phyloP scores from a whole-genome alignment of 2,797 vertebrate species.

The Odontamblyopus rebecca region DNA sequence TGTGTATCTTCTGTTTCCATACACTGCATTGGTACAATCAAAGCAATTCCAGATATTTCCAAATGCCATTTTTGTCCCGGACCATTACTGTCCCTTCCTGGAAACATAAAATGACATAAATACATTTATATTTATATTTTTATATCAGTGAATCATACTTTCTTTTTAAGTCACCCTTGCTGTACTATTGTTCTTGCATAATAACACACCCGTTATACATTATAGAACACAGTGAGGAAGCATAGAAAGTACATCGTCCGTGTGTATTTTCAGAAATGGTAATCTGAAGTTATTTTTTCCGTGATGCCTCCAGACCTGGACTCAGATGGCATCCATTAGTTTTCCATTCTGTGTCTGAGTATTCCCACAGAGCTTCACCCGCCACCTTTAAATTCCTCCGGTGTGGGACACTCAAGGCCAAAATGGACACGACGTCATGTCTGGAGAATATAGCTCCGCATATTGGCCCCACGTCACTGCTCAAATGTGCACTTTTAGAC shows the following conservation, averaged over 20 bases:
- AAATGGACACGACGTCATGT: conserved; percentile 13
- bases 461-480: neutral
- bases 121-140: neutral
- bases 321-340: conserved; percentile 59
- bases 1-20: too few species aligned
- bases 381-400: conserved; percentile 39
- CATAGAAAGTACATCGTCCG: conserved; percentile 23
- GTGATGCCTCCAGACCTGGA: conserved; percentile 44
- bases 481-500: conserved; percentile 4
- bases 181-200: neutral
- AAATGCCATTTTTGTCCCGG: neutral
- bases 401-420: conserved; percentile 29
- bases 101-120: neutral
- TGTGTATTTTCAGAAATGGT: conserved; percentile 45
- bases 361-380: conserved; percentile 44
- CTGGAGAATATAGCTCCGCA: neutral
- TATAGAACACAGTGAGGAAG: conserved; percentile 24
- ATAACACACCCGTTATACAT: conserved; percentile 19
- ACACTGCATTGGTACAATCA: too few species aligned
- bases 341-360: conserved; percentile 44
- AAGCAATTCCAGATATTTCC: too few species aligned
- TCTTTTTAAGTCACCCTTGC: neutral
- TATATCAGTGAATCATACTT: neutral
- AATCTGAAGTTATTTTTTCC: conserved; percentile 41
- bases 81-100: neutral